Conservation (phyloP, 2,113 vertebrate genomes). For the Chionomys nivalis region DNA sequence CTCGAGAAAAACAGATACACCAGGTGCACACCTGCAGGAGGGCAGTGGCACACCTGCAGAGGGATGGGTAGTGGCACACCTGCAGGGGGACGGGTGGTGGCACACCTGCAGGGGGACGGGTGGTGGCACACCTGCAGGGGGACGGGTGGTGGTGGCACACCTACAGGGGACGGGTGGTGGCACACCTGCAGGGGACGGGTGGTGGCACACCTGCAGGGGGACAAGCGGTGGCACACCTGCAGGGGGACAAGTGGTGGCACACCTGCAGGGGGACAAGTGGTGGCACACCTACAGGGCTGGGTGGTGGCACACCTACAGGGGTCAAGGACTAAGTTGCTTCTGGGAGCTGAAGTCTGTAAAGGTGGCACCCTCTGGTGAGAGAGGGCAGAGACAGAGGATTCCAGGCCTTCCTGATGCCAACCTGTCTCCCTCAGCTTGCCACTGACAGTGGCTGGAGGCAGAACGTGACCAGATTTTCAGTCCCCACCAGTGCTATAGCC, state of each 20-base stretch:
- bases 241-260: not conserved
- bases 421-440: not conserved
- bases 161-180: not conserved
- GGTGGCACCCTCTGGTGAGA: not conserved
- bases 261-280: no score
- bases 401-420: not conserved
- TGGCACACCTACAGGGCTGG: not conserved
- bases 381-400: not conserved
- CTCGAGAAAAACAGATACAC: not conserved
- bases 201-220: not conserved
- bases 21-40: not conserved
- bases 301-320: not conserved
- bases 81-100: not conserved
- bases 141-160: not conserved
- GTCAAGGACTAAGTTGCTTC: not conserved
- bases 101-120: not conserved
- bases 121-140: not conserved
- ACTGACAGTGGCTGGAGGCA: no score
- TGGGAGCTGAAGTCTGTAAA: not conserved
- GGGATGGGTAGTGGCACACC: no score
- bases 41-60: not conserved
- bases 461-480: not conserved
- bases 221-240: not conserved
- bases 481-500: no score
- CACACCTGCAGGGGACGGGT: not conserved